Conservation (phyloP, 2,113 vertebrate species). For the Zingel zingel region DNA sequence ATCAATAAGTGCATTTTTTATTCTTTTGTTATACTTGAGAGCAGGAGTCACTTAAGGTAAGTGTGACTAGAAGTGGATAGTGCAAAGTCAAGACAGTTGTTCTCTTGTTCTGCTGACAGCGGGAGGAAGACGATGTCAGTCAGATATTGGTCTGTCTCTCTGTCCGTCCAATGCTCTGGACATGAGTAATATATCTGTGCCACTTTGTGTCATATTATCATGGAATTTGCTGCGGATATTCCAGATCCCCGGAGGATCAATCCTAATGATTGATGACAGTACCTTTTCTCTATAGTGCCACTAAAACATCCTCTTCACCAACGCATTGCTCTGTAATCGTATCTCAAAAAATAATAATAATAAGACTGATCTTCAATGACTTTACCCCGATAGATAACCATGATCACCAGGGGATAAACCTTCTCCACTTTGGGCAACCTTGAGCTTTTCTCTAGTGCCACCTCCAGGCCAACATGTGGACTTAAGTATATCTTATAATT, state of each 20-base stretch:
- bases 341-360: too few species aligned
- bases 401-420: neutral
- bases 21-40: neutral
- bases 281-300: neutral
- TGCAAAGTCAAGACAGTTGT: neutral
- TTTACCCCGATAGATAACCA: neutral
- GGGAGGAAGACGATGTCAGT: neutral
- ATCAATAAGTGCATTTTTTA: constrained; percentile 4
- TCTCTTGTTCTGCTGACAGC: neutral
- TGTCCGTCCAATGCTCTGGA: neutral
- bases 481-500: neutral
- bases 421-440: neutral
- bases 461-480: neutral
- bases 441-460: neutral
- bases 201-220: neutral
- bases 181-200: too few species aligned
- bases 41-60: neutral
- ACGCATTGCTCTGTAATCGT: neutral
- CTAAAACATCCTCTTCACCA: neutral
- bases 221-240: neutral
- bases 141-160: neutral
- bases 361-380: neutral
- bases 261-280: too few species aligned
- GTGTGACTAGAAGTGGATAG: neutral
- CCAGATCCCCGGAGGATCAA: neutral